Conservation (phyloP, 2,888 invertebrate species). For the Branchellion lobata region DNA sequence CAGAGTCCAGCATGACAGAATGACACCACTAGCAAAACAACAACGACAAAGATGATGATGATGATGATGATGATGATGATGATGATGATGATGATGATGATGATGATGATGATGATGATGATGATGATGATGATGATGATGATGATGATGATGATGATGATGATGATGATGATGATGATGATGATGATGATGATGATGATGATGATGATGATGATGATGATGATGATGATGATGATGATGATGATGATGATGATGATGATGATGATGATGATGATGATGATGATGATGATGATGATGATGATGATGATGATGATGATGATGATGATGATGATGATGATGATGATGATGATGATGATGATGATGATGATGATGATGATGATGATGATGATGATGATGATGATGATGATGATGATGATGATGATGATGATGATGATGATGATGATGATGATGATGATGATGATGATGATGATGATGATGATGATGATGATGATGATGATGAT, state of each 20-base stretch:
- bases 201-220: constrained; percentile 35
- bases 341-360: constrained; percentile 27
- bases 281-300: constrained; percentile 25
- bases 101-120: constrained; percentile 25
- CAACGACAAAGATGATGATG: too few species aligned
- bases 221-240: constrained; percentile 11
- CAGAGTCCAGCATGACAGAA: too few species aligned
- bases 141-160: constrained; percentile 24
- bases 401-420: constrained; percentile 27
- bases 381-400: constrained; percentile 35
- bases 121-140: constrained; percentile 19
- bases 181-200: constrained; percentile 36
- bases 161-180: constrained; percentile 31
- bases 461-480: constrained; percentile 20
- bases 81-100: constrained; percentile 16
- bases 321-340: constrained; percentile 22
- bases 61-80: background rate
- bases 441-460: constrained; percentile 10
- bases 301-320: constrained; percentile 27
- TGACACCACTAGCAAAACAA: background rate
- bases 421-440: too few species aligned
- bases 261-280: constrained; percentile 30
- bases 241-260: constrained; percentile 33
- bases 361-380: constrained; percentile 41
- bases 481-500: background rate